Conservation (phyloP, 2,888 invertebrate species). For the Noctuana brunneofusca region DNA sequence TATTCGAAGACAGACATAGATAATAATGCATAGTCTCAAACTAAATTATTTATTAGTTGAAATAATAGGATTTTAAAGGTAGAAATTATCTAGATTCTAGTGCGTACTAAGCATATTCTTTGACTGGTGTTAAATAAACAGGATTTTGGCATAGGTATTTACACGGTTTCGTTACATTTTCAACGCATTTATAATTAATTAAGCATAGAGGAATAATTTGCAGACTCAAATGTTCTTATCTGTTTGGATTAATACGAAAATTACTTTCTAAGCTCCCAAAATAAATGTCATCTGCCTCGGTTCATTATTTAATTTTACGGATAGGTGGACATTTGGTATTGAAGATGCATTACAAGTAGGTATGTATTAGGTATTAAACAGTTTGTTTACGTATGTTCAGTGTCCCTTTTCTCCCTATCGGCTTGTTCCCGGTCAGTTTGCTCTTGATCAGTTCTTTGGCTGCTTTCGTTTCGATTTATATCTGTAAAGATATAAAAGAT, state of each 20-base stretch:
- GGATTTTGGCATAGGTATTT: no score
- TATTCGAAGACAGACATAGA: no score
- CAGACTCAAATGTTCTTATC: background rate
- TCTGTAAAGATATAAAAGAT: slow-evolving; percentile 49
- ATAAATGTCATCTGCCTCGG: background rate
- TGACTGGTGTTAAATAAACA: no score
- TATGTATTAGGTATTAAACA: background rate
- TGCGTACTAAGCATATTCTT: no score
- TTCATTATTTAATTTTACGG: background rate
- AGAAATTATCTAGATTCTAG: no score
- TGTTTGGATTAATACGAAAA: background rate
- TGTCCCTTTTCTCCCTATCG: slow-evolving; percentile 60
- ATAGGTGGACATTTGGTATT: slow-evolving; percentile 8
- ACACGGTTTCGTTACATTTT: no score
- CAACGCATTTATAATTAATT: no score
- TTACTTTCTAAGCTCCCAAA: background rate
- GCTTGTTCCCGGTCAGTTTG: slow-evolving; percentile 52
- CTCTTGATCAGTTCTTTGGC: slow-evolving; percentile 61
- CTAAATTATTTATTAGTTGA: no score
- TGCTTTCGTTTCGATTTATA: slow-evolving; percentile 41
- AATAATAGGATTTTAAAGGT: no score
- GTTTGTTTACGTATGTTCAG: slow-evolving; percentile 44
- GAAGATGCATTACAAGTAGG: background rate
- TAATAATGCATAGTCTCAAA: no score
- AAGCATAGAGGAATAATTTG: no score